Conservation (phyloP, 2,797 vertebrate species). For the Triplophysa bombifrons region DNA sequence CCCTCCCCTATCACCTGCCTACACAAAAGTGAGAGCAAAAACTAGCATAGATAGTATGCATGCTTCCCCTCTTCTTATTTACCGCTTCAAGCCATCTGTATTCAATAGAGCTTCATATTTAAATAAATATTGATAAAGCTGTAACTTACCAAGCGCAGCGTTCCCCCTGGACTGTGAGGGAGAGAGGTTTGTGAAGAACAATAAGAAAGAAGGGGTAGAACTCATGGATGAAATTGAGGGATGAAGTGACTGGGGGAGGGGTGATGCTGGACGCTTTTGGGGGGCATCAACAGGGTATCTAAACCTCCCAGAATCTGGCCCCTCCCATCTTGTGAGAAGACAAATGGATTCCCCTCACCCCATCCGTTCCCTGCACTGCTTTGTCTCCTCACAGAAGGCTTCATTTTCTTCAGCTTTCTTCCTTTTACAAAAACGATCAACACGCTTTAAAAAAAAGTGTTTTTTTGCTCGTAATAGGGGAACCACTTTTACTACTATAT, state of each 20-base stretch:
- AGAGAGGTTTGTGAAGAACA: conserved; percentile 36
- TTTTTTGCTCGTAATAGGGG: no score
- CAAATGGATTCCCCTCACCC: conserved; percentile 43
- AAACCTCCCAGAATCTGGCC: conserved; percentile 56
- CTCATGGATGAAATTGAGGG: conserved; percentile 45
- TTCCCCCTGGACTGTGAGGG: conserved; percentile 42
- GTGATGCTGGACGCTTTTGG: conserved; percentile 37
- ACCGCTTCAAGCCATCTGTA: neutral
- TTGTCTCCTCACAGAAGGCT: conserved; percentile 25
- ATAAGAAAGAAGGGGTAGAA: conserved; percentile 36
- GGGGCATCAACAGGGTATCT: conserved; percentile 55
- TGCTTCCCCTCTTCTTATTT: neutral
- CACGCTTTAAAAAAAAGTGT: neutral
- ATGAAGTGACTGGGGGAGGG: conserved; percentile 26
- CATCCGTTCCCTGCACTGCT: conserved; percentile 16
- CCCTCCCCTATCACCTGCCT: neutral
- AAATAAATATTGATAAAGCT: neutral
- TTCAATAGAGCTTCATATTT: neutral
- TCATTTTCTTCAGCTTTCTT: neutral
- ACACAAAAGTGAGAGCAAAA: neutral
- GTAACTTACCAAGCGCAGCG: conserved; percentile 46
- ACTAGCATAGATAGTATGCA: neutral
- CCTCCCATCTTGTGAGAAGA: conserved; percentile 56
- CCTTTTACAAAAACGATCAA: neutral
- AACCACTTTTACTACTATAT: no score